A percentile compares a stretch with the other conserved stretches of the same genome.
These are phyloP conservation scores for Indicator indicator DNA, from an alignment of 2,113 vertebrate species.

Conservation along the genomic window DNA sequence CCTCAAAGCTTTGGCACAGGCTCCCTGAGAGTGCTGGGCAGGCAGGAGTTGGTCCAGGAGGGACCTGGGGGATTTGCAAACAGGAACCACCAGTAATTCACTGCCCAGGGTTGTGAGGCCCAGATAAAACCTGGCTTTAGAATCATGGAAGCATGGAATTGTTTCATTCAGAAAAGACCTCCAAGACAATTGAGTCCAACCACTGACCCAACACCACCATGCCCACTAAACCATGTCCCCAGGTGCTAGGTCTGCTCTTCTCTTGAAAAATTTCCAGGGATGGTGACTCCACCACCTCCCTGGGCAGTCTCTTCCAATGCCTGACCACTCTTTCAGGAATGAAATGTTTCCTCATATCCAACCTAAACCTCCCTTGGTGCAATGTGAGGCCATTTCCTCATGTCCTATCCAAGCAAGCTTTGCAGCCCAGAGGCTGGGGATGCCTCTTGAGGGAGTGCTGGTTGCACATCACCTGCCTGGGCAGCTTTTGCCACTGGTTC, in stretches of 20 bases:
- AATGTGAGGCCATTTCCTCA: too few species aligned
- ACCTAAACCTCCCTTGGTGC: too few species aligned
- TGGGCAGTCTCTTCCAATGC: too few species aligned
- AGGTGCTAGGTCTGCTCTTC: too few species aligned
- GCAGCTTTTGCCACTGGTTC: neutral
- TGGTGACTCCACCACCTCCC: too few species aligned
- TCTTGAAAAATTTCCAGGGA: too few species aligned
- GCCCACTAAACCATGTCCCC: too few species aligned
- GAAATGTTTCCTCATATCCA: too few species aligned
- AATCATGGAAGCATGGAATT: neutral
- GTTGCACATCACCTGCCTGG: neutral
- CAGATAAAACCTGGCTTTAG: neutral
- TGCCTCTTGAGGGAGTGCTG: neutral
- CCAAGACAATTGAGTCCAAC: too few species aligned
- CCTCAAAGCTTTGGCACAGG: neutral
- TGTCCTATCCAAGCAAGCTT: neutral
- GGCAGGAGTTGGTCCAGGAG: neutral
- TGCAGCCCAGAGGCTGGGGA: neutral
- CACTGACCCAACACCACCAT: too few species aligned
- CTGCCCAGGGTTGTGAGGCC: neutral
- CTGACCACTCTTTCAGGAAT: too few species aligned
- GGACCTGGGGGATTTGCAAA: neutral
- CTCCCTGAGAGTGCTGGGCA: rapidly evolving
- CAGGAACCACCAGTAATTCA: neutral
- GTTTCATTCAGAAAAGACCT: too few species aligned